Conservation (phyloP, 2,888 invertebrate genomes). For the Patella depressa region DNA sequence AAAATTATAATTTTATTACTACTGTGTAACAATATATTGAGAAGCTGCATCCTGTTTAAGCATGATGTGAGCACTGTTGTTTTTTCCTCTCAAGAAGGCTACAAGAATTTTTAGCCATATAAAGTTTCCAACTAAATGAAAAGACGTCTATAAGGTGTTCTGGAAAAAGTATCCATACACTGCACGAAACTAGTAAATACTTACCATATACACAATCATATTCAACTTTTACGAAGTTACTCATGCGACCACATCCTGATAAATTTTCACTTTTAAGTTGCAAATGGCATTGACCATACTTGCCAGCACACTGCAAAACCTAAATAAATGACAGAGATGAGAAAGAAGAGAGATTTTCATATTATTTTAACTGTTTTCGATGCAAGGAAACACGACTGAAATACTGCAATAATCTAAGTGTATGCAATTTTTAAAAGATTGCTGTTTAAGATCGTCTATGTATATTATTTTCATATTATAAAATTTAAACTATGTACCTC, state of each 20-base stretch:
- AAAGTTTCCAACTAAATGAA: not conserved
- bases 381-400: too few species aligned
- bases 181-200: not conserved
- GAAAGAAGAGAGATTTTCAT: too few species aligned
- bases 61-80: too few species aligned
- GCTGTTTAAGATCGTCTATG: too few species aligned
- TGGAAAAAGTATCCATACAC: not conserved
- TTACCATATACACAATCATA: conserved; percentile 24
- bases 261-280: not conserved
- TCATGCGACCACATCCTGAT: not conserved
- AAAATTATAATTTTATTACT: too few species aligned
- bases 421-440: too few species aligned
- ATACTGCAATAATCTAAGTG: too few species aligned
- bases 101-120: not conserved
- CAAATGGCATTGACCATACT: conserved; percentile 14
- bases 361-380: too few species aligned
- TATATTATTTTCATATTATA: too few species aligned
- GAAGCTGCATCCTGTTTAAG: too few species aligned
- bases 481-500: not conserved
- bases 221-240: conserved; percentile 21
- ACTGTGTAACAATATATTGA: too few species aligned
- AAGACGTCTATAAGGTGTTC: not conserved
- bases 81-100: too few species aligned
- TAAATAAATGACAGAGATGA: not conserved
- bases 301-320: conserved; percentile 17